phyloP scores from a whole-genome alignment of 1,140 invertebrate genomes.

The Aphaenogaster floridana region DNA sequence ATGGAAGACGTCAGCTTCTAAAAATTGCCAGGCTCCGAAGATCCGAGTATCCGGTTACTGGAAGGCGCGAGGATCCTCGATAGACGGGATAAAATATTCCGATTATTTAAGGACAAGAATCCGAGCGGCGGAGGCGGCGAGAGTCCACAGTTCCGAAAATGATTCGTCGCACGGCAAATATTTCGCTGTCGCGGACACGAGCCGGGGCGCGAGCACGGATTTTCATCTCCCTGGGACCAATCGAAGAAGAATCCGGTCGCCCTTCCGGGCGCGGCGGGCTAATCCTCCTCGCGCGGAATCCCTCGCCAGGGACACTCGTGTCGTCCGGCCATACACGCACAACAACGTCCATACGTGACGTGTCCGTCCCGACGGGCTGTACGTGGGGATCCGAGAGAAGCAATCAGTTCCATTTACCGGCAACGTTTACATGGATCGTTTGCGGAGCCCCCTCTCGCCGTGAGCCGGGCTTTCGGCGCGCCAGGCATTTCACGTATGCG shows the following conservation, averaged over 20 bases:
- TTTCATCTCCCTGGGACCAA: constrained; percentile 30
- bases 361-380: neutral
- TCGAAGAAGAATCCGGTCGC: constrained; percentile 49
- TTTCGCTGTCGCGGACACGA: constrained; percentile 7
- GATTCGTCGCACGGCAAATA: constrained; percentile 38
- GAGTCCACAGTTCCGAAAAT: constrained; percentile 2
- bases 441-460: constrained; percentile 54
- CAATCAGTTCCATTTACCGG: constrained; percentile 75
- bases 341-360: constrained; percentile 39
- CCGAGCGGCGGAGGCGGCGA: neutral
- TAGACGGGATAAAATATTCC: neutral
- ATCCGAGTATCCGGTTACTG: neutral
- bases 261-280: neutral
- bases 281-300: constrained; percentile 44
- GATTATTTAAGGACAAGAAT: constrained; percentile 38
- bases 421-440: constrained; percentile 75
- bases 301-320: neutral
- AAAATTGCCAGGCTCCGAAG: neutral
- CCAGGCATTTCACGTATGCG: constrained; percentile 63
- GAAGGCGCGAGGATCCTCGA: neutral
- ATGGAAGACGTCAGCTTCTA: neutral
- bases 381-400: constrained; percentile 58
- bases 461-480: constrained; percentile 54
- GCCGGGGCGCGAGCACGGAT: neutral
- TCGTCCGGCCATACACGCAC: neutral